Conservation (phyloP, 2,888 invertebrate species). For the Drosophila merina region DNA sequence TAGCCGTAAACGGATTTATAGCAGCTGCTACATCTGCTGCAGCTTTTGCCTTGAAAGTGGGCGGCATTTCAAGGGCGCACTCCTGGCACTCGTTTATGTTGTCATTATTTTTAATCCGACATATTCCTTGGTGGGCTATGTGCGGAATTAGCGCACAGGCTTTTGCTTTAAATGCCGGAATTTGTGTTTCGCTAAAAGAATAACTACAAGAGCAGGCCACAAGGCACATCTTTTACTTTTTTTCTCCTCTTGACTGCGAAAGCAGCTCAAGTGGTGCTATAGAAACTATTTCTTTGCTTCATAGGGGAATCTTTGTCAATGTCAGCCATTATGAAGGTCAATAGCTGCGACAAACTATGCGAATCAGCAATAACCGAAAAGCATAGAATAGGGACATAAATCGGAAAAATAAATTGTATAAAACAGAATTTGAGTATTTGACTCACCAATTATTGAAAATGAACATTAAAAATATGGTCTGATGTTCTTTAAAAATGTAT, state of each 20-base stretch:
- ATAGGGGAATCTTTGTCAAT: conserved; percentile 55
- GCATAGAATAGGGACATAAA: background rate
- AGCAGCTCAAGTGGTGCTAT: conserved; percentile 35
- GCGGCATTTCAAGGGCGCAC: conserved; percentile 57
- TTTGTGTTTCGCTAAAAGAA: conserved; percentile 20
- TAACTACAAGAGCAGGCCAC: conserved; percentile 43
- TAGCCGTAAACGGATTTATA: conserved; percentile 70
- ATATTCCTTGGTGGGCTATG: conserved; percentile 39
- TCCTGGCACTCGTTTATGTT: conserved; percentile 63
- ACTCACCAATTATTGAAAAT: no score
- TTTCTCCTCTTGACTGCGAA: conserved; percentile 28
- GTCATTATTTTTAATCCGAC: conserved; percentile 68
- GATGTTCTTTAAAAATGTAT: no score
- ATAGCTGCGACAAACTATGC: conserved; percentile 31
- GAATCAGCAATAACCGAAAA: conserved; percentile 25
- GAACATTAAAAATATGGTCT: no score
- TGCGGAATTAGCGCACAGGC: conserved; percentile 51
- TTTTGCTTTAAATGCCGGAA: conserved; percentile 40
- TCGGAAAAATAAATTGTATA: no score
- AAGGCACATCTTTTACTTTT: conserved; percentile 42
- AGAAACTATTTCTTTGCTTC: conserved; percentile 33
- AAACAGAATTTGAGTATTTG: no score
- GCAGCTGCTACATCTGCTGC: conserved; percentile 45
- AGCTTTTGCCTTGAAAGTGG: conserved; percentile 53
- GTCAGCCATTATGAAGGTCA: conserved; percentile 56